Base-by-base conservation (phyloP, 2,888 invertebrate genomes). In the Elgonia sp. region DNA sequence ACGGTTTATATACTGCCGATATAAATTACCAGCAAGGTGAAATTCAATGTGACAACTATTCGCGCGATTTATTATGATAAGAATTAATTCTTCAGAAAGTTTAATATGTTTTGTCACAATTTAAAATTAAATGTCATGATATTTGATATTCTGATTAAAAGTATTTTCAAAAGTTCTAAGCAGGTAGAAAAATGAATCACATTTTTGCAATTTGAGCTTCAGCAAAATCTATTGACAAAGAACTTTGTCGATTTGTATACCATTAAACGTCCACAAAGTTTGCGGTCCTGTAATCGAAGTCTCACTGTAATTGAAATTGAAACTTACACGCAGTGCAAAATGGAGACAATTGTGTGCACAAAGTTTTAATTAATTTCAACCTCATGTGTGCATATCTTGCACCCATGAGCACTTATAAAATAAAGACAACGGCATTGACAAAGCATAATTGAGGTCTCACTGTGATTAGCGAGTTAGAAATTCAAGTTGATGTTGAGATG, bases 341-440 rank as follows among this genome's bases (percentile, higher is more conserved):
- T 18, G 46, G 50, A 63, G 63, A 76, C 50, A 63, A 76, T 50
- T 50, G 50, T 76, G 18, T 63, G 62, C 20, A 16, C 63, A 76
- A 76, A 76, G 76, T 76, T 76, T 63, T 62, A 76, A 76, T 76
- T 46, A 76, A 50, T 76, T 76, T 37, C 37, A 63, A 53, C 37
- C 76, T 37, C 63, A 29, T 29, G 21, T 46, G 20, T 76, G 63
- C 37, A 75, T 63, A 63, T 76, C 50, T 76, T 53, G 53, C 63
- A 76, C 50, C 20, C 16, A 16, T 29, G 39, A 50, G 63, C 63
- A 76, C 53, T 21, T 18, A n/a, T 10, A 75, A 75, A 75, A 62
- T 62, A 62, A 73, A 40, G 29, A 60, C 39, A 40, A 57, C 73
- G 20, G 20, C 55, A 12, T 55, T 55, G n/a, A 18, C 37, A 53